These are phyloP conservation scores for Ladona fulva DNA, from an alignment of 1,140 invertebrate genomes.

Conservation along the genomic window DNA sequence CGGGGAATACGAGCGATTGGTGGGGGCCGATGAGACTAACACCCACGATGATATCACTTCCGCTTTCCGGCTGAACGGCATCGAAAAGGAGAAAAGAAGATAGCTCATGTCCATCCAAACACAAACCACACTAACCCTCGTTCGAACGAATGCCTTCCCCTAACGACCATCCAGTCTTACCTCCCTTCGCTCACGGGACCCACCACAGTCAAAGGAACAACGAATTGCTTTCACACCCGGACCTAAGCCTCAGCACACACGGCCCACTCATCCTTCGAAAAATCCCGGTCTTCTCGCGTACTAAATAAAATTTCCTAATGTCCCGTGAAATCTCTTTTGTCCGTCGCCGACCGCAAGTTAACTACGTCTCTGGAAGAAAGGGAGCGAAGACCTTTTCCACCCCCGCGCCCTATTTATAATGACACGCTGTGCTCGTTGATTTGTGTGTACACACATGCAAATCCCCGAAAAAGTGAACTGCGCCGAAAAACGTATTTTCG, in stretches of 20 bases:
- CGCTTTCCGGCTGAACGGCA: too few species aligned
- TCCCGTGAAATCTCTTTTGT: constrained; percentile 1
- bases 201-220: constrained; percentile 4
- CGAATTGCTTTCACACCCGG: constrained; percentile 2
- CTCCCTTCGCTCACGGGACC: too few species aligned
- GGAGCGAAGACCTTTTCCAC: neutral
- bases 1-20: too few species aligned
- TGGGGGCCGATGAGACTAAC: too few species aligned
- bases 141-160: neutral
- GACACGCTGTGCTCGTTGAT: neutral
- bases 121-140: too few species aligned
- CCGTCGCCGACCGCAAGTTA: neutral
- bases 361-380: neutral
- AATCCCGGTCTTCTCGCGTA: neutral
- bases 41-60: too few species aligned
- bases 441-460: constrained; percentile 4
- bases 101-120: too few species aligned
- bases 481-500: neutral
- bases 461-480: neutral
- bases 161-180: neutral
- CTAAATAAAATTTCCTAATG: neutral
- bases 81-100: too few species aligned
- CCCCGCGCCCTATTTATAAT: neutral
- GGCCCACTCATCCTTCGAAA: neutral
- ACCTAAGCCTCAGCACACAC: neutral